phyloP scores from a whole-genome alignment of 2,797 vertebrate species.

The Sebastes matsubarae region DNA sequence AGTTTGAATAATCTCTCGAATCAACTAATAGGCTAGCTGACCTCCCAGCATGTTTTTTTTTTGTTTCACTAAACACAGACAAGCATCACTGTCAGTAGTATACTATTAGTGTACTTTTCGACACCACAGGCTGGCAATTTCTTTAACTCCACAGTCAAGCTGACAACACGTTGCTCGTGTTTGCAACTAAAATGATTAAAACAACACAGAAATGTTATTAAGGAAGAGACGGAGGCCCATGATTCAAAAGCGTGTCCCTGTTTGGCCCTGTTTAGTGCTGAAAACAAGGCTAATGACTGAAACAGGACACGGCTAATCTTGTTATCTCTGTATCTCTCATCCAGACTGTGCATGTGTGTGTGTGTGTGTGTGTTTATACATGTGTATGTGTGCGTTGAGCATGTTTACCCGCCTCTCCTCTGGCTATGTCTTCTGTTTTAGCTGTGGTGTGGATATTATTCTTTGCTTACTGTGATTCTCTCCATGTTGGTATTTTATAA shows the following conservation, averaged over 20 bases:
- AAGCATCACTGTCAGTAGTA: not conserved
- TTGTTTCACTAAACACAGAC: not conserved
- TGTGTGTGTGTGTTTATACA: not conserved
- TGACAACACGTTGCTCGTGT: not conserved
- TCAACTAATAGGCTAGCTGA: not conserved
- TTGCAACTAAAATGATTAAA: conserved; percentile 17
- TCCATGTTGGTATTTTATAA: conserved; percentile 12
- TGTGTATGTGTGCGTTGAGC: not conserved
- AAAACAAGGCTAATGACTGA: conserved; percentile 72
- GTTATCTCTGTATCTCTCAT: conserved; percentile 70
- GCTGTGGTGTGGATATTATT: conserved; percentile 25
- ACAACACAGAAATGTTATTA: conserved; percentile 32
- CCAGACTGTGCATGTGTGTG: conserved; percentile 29
- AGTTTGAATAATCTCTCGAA: conserved; percentile 32
- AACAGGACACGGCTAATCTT: conserved; percentile 75
- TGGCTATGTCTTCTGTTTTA: conserved; percentile 6
- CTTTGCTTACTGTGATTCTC: conserved; percentile 19
- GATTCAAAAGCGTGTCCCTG: conserved; percentile 52
- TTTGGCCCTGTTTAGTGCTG: conserved; percentile 45
- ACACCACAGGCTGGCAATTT: not conserved
- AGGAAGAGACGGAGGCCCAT: conserved; percentile 6
- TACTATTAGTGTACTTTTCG: conserved; percentile 21
- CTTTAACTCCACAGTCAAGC: not conserved
- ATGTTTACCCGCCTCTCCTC: conserved; percentile 8
- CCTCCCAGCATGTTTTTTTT: conserved; percentile 1